Evolutionary conservation across 2,797 vertebrate species (phyloP).

Genomic region (Caiman crocodilus): DNA sequence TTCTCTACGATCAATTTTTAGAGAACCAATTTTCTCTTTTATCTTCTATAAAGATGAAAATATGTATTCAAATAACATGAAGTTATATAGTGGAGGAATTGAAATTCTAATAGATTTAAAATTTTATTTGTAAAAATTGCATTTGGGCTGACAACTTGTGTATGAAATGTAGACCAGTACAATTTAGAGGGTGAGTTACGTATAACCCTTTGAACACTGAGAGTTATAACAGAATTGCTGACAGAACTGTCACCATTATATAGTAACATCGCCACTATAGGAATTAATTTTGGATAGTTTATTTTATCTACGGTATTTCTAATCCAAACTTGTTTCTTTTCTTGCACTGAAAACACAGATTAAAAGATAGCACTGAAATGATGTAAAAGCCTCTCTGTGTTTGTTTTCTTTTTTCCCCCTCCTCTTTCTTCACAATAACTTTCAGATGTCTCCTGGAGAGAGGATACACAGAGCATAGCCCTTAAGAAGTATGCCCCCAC

Average conservation of each 20-base stretch:
- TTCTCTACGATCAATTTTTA: not conserved
- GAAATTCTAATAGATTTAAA: not conserved
- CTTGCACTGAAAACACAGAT: not conserved
- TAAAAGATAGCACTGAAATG: not conserved
- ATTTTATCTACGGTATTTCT: not conserved
- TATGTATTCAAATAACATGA: not conserved
- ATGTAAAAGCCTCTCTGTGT: not conserved
- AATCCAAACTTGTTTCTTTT: not conserved
- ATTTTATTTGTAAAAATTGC: constrained; percentile 3
- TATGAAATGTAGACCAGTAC: not conserved
- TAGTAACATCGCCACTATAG: not conserved
- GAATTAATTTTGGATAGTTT: not conserved
- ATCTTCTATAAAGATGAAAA: not conserved
- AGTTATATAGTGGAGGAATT: not conserved
- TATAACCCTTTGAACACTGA: not conserved
- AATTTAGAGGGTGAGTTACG: not conserved
- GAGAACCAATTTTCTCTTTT: not conserved
- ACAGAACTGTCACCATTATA: not conserved
- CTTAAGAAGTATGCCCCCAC: not conserved
- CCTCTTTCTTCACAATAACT: not conserved
- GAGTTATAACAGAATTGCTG: not conserved
- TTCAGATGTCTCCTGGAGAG: not conserved
- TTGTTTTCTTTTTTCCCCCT: not conserved
- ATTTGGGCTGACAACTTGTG: not conserved
- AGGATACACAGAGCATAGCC: not conserved